A percentile compares a stretch with the other conserved stretches of the same genome.
phyloP scores from a whole-genome alignment of 2,113 vertebrate genomes.

The Rhadina sibilatrix region DNA sequence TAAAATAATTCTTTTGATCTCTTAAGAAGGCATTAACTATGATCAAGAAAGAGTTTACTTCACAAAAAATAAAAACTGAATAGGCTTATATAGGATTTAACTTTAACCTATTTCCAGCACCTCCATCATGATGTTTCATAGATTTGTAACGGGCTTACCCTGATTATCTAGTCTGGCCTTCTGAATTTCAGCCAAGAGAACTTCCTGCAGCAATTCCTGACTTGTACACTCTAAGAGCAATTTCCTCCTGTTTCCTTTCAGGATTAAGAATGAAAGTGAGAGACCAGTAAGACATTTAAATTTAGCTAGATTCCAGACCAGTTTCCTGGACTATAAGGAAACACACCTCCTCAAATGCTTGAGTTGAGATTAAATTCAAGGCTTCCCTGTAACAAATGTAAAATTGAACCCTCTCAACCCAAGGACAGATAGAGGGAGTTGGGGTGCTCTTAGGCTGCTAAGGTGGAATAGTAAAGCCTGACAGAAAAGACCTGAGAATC shows the following conservation, averaged over 20 bases:
- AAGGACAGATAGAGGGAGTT: neutral
- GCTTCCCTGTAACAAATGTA: neutral
- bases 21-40: slow-evolving; percentile 70
- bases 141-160: neutral
- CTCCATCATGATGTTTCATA: neutral
- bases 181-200: slow-evolving; percentile 3
- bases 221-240: neutral
- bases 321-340: neutral
- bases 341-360: neutral
- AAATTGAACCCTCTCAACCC: neutral
- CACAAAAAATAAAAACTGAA: slow-evolving; percentile 4
- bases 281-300: neutral
- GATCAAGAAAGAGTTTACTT: slow-evolving; percentile 66
- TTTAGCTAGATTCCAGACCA: neutral
- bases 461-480: neutral
- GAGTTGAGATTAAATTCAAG: neutral
- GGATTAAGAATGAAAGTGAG: neutral
- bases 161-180: neutral
- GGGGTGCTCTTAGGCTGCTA: neutral
- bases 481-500: neutral
- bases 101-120: slow-evolving; percentile 11
- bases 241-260: slow-evolving; percentile 16
- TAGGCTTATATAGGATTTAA: slow-evolving; percentile 11
- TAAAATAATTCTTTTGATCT: slow-evolving; percentile 71
- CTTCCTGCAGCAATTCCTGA: neutral